Conservation (phyloP, 2,797 vertebrate species). For the Pangasius djambal region DNA sequence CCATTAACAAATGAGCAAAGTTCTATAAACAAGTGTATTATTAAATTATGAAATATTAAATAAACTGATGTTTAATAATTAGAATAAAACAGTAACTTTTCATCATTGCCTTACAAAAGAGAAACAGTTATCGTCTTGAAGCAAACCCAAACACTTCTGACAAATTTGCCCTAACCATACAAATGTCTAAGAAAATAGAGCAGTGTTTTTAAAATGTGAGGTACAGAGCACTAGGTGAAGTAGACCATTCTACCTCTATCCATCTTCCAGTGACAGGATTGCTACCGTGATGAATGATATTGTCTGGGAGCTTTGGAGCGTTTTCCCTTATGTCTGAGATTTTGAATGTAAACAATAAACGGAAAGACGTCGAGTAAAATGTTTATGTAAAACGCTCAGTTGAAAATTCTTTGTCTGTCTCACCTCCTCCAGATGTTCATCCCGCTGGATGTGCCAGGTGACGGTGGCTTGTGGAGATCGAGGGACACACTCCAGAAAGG, state of each 20-base stretch:
- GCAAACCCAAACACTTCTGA: background rate
- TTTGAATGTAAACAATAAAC: background rate
- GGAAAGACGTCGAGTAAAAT: background rate
- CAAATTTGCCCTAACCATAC: background rate
- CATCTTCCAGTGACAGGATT: constrained; percentile 19
- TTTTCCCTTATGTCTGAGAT: background rate
- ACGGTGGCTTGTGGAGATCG: constrained; percentile 87
- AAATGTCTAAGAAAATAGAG: constrained; percentile 1
- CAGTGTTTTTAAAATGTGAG: constrained; percentile 16
- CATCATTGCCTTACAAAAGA: background rate
- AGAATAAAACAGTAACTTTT: background rate
- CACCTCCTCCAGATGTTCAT: constrained; percentile 84
- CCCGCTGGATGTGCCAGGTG: constrained; percentile 86
- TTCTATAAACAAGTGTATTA: background rate
- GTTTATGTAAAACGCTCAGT: background rate
- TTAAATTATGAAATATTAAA: background rate
- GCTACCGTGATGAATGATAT: background rate
- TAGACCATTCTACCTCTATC: background rate
- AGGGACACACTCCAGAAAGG: constrained; percentile 88
- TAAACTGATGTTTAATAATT: background rate
- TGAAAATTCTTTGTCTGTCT: constrained; percentile 43
- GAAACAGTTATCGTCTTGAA: background rate
- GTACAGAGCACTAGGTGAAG: background rate
- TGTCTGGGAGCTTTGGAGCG: background rate
- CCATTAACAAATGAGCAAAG: background rate